These are phyloP conservation scores for Pagetopsis macropterus DNA, from an alignment of 2,797 vertebrate genomes.

Conservation along the genomic window DNA sequence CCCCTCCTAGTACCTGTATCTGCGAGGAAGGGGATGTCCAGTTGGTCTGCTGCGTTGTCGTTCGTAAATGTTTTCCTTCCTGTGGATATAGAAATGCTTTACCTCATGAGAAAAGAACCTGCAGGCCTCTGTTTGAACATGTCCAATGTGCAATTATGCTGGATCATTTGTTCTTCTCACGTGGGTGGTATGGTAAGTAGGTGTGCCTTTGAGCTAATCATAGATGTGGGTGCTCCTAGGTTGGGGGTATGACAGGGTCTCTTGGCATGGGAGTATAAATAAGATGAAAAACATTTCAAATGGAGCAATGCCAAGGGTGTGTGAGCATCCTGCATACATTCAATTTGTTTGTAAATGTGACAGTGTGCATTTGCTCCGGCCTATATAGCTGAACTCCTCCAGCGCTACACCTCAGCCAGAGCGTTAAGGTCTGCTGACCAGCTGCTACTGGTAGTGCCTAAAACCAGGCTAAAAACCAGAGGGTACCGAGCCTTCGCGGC, in stretches of 20 bases:
- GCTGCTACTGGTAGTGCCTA: too few relatives aligned
- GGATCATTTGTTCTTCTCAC: conserved; percentile 72
- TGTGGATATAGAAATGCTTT: conserved; percentile 43
- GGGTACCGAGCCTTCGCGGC: too few relatives aligned
- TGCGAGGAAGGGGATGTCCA: conserved; percentile 37
- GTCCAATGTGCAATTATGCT: conserved; percentile 72
- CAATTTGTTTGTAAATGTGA: not conserved
- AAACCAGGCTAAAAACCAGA: too few relatives aligned
- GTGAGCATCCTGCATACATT: conserved; percentile 18
- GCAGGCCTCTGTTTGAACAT: conserved; percentile 70
- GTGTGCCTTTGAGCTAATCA: conserved; percentile 74
- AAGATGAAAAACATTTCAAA: conserved; percentile 11
- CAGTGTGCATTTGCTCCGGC: not conserved
- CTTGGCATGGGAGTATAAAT: conserved; percentile 44
- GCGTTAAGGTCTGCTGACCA: too few relatives aligned
- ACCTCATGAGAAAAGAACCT: conserved; percentile 61
- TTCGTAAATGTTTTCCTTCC: conserved; percentile 40
- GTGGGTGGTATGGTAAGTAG: conserved; percentile 78
- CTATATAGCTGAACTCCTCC: too few relatives aligned
- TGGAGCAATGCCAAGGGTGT: conserved; percentile 16
- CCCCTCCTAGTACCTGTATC: conserved; percentile 9
- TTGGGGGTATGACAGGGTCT: conserved; percentile 67
- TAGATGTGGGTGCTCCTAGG: conserved; percentile 65
- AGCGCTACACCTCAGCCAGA: too few relatives aligned
- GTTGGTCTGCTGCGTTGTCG: conserved; percentile 9